phyloP scores from a whole-genome alignment of 2,888 invertebrate species.

The Deilephila elpenor region DNA sequence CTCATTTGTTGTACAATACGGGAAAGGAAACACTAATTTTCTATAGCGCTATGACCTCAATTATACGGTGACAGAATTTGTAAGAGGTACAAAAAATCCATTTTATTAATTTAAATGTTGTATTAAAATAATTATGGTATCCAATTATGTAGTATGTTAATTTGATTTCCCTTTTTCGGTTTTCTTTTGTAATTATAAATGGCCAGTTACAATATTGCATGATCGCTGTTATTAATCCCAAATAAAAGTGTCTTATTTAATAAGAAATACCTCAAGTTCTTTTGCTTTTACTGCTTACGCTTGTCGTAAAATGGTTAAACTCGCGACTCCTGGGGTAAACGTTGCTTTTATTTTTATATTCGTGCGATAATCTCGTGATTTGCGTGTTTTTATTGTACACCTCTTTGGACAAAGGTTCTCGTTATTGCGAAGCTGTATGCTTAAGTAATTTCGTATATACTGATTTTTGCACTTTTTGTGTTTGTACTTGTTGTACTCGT shows the following conservation, averaged over 20 bases:
- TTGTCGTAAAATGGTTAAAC: conserved; percentile 15
- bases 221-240: too few relatives aligned
- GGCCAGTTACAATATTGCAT: too few relatives aligned
- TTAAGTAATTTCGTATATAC: neutral
- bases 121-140: too few relatives aligned
- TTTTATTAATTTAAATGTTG: too few relatives aligned
- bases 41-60: too few relatives aligned
- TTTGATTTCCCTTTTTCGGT: too few relatives aligned
- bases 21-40: neutral
- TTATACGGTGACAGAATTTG: too few relatives aligned
- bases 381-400: conserved; percentile 33
- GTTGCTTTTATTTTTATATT: conserved; percentile 17
- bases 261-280: conserved; percentile 5
- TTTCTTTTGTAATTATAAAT: too few relatives aligned
- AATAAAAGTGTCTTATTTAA: neutral
- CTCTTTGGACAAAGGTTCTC: conserved; percentile 32
- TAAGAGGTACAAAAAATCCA: too few relatives aligned
- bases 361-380: conserved; percentile 17
- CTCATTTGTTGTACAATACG: conserved; percentile 16
- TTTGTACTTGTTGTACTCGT: too few relatives aligned
- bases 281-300: conserved; percentile 11
- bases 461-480: neutral
- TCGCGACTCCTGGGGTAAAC: conserved; percentile 13
- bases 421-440: conserved; percentile 33
- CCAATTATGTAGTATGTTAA: too few relatives aligned